phyloP scores from a whole-genome alignment of 2,888 invertebrate genomes.

The Hydrotaea cyrtoneurina region DNA sequence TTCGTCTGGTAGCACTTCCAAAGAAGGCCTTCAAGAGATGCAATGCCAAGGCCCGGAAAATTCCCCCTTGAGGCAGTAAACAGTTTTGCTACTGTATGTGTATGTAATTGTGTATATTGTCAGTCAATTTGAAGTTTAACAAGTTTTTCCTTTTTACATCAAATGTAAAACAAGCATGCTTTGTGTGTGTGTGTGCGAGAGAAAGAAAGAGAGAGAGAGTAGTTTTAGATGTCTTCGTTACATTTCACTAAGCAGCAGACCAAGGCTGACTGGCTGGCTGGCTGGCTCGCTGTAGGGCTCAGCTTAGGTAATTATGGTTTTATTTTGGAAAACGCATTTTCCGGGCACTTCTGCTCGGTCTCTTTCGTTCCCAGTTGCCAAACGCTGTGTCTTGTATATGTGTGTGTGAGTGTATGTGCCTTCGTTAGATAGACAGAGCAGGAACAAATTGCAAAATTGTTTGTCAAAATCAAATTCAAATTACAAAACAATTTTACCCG shows the following conservation, averaged over 20 bases:
- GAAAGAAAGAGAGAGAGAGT: not conserved
- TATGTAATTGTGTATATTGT: constrained; percentile 1
- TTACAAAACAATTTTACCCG: constrained; percentile 31
- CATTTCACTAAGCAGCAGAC: not conserved
- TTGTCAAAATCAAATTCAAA: constrained; percentile 43
- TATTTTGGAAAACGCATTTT: constrained; percentile 17
- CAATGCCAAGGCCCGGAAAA: too few species aligned
- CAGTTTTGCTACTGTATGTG: not conserved
- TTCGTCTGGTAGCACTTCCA: too few species aligned
- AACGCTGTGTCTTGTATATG: not conserved
- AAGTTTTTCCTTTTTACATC: constrained; percentile 33
- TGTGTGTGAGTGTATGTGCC: not conserved
- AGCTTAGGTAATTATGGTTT: constrained; percentile 34
- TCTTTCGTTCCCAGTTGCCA: not conserved
- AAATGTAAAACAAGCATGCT: constrained; percentile 15
- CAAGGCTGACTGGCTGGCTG: not conserved
- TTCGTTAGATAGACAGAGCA: not conserved
- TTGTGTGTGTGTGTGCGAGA: not conserved
- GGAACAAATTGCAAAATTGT: constrained; percentile 29
- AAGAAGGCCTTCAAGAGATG: too few species aligned
- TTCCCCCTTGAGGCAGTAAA: too few species aligned
- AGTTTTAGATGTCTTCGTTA: not conserved
- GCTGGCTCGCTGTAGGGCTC: not conserved
- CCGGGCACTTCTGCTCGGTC: not conserved
- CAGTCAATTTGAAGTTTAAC: constrained; percentile 34